Evolutionary conservation across 30 jellyfish, hydroid and myxozoan species (phyloP), one percentile per base, ranked within the genome.

Genomic region (Pelagia noctiluca): DNA sequence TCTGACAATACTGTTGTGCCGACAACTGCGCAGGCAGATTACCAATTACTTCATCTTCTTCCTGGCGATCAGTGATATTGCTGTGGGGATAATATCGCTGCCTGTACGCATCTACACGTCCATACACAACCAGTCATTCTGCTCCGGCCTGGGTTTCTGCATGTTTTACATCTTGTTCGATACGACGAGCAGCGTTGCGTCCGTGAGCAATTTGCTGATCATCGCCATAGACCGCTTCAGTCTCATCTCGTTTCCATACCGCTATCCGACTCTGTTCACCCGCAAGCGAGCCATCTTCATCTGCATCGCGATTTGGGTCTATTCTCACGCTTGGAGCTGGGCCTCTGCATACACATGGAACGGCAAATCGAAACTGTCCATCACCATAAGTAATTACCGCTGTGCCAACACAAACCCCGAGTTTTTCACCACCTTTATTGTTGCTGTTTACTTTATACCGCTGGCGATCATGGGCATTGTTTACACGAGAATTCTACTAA

Each of bases 221-320:
- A 83, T 94, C 1, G 99, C 99, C 23, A 62, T 94, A 28, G 99
- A 94, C 71, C 94, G 99, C 21, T 63, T 76, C 75, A 47, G 76
- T 62, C 76, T 95, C 70, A 83, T 94, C 61, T 65, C 82, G 31
- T 50, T 47, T 66, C 99, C 99, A 34, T 94, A 88, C 80, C 84
- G 67, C 30, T 94, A 94, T 75, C 89, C 97, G 24, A 22, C 86
- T 3, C 19, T 76, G 1, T 48, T 94, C 88, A 82, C 76, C 54
- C 85, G 85, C 28, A 73, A 64, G 23, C 85, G 92, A 0, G 97
- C 95, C n/a, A 73, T 83, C 32, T 5, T 35, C 49, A 46, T 78
- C n/a, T 69, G 88, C 2, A 64, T 67, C 2, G 30, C 57, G 35
- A 93, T 82, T 24, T 94, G 99, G 99, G 70, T 74, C 37, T 94